Base-by-base conservation (phyloP, 2,888 invertebrate genomes). In the Eulithis testata region DNA sequence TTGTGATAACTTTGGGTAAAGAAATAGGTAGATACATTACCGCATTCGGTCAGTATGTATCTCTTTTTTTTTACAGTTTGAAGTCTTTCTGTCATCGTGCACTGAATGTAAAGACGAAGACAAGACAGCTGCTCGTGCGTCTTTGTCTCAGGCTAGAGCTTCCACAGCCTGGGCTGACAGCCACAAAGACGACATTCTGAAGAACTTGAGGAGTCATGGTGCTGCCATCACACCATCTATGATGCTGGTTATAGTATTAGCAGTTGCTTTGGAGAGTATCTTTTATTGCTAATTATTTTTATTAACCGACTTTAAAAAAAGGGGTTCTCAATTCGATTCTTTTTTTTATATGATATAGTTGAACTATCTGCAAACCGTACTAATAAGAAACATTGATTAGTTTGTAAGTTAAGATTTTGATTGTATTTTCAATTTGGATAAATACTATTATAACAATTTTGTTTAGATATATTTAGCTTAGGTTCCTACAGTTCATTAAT, bases 1-100 rank as follows among this genome's bases (percentile, higher is more conserved):
- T 40, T 9, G 40, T 40, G 40, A 21, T 37, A 8, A 7, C 8
- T 37, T 37, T 37, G 6, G 37, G 37, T 37, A 7, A 1, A 8
- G 37, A 37, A 8, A 3, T 37, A 1, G 8, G 0, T 37, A 37
- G 8, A 7, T 37, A 37, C 8, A 21, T 3, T 37, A 7, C 37
- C 37, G 1, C 37, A 37, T 37, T 37, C 37, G 8, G 37, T 3
- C 5, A 8, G 3, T 47, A 47, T 12, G 12, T 12, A 47, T 1
- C 6, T 7, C 21, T 21, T 40, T 40, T 53, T 50, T 31, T 43
- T 63, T 66, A 0, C 84, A 93, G 92, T 90, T 88, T 58, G 88
- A 88, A 65, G 31, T 69, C 0, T 91, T 87, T 85, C 70, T 93
- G 40, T 61, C 75, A 0, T 74, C 79, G 0, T 91, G 90, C 67